Base-by-base conservation (phyloP, 2,797 vertebrate species). In the Poecilia gillii region DNA sequence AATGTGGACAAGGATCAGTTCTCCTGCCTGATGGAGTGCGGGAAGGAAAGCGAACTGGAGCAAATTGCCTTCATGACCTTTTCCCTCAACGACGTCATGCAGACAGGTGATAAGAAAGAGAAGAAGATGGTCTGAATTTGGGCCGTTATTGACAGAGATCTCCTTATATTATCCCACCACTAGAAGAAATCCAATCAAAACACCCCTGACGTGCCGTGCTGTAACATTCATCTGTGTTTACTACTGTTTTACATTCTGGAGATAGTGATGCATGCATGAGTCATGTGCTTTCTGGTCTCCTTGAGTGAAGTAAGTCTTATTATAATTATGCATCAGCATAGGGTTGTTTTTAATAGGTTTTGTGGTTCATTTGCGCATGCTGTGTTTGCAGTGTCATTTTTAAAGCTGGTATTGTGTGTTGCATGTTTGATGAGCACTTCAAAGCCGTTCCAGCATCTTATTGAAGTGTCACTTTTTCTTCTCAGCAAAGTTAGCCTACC, bases 1-100 rank as follows among this genome's bases (percentile, higher is more conserved):
- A 92, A 95, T 23, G 94, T 93, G 55, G 93, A 95, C 66, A 85
- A 80, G 0, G 92, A 95, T 12, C 62, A 92, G 25, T 98, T 99
- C 1, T 97, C 94, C 0, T 98, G 98, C 88, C 87, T 99, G 84
- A 96, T 97, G 77, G 98, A 99, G 87, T 95, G 97, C 18, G 98
- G 98, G 1, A 77, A 81, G 12, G 75, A 91, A 36, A 92, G 83
- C 1, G 91, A 94, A 70, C 94, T 93, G 0, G 97, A 99, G 87
- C 94, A 97, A 83, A 99, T 99, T 33, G 95, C 94, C 0, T 96
- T 96, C 66, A 75, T 95, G 88, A 93, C 91, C 3, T 95, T 95
- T 49, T 92, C 90, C 43, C 93, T 95, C 1, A 90, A 87, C 72
- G 94, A 96, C 80, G 91, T 96, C 87, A 93, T 94, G 92, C 92